Evolutionary conservation across 2,113 vertebrate species (phyloP).

Genomic region (Campylorhamphus procurvoides): DNA sequence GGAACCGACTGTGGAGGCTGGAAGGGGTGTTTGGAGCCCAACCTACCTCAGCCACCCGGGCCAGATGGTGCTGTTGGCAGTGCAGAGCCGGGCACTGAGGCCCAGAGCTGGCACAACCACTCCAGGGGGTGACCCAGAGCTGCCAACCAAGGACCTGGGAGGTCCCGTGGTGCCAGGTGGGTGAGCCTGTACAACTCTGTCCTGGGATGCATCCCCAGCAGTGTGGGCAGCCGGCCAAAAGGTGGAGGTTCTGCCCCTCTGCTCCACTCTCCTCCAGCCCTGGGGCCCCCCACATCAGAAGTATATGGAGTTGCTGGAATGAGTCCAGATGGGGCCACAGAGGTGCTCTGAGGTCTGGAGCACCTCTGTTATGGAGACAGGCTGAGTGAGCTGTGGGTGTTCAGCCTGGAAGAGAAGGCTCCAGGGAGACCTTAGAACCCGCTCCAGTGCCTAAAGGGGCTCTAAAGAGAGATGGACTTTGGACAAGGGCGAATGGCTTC

Average conservation of each 20-base stretch:
- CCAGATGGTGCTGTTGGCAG: constrained; percentile 70
- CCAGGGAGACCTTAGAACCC: not conserved
- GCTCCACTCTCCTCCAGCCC: not conserved
- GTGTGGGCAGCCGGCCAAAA: not conserved
- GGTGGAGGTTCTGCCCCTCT: not conserved
- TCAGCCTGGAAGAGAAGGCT: not conserved
- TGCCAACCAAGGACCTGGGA: rapidly evolving
- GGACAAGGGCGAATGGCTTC: not conserved
- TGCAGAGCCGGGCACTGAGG: not conserved
- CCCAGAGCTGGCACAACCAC: rapidly evolving
- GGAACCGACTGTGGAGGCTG: constrained; percentile 14
- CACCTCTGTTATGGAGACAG: not conserved
- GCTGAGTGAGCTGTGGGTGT: rapidly evolving
- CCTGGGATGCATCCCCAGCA: not conserved
- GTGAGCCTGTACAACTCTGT: not conserved
- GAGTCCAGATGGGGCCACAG: not conserved
- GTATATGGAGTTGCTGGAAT: not conserved
- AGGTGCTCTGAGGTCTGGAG: not conserved
- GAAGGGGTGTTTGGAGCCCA: not conserved
- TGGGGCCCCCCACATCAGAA: not conserved
- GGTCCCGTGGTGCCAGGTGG: not conserved
- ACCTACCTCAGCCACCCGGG: constrained; percentile 65
- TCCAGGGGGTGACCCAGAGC: rapidly evolving
- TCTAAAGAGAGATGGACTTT: not conserved
- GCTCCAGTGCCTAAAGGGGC: not conserved